Conservation (phyloP, 2,797 vertebrate species). For the Danio choprae region DNA sequence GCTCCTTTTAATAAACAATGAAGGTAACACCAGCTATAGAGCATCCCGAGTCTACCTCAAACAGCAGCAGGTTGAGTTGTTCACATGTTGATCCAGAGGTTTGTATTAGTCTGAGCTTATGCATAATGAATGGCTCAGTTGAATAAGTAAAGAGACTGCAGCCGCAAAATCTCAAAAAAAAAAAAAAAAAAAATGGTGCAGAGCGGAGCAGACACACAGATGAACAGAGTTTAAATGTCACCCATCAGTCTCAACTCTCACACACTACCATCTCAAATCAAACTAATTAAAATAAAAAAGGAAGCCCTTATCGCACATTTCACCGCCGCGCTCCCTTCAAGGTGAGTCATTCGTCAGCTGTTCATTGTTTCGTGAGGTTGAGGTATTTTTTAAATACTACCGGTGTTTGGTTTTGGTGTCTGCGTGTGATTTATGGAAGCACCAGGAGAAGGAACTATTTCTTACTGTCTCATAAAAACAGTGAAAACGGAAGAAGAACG, state of each 20-base stretch:
- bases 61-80: not conserved
- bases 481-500: not conserved
- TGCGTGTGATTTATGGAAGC: conserved; percentile 28
- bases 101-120: conserved; percentile 14
- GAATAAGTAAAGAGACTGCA: conserved; percentile 36
- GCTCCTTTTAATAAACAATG: not conserved
- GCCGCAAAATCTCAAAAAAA: not conserved
- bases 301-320: not conserved
- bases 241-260: not conserved
- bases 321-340: not conserved
- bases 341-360: conserved; percentile 15
- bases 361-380: conserved; percentile 10
- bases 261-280: not conserved
- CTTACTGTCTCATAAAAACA: not conserved
- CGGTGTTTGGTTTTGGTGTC: not conserved
- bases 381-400: conserved; percentile 13
- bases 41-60: conserved; percentile 1
- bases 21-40: not conserved
- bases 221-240: conserved; percentile 3
- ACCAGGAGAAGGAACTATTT: conserved; percentile 8
- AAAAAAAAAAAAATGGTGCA: conserved; percentile 23
- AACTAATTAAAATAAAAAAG: not conserved
- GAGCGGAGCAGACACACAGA: not conserved
- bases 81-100: not conserved
- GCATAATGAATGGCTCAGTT: conserved; percentile 37